Base-by-base conservation (phyloP, 2,113 vertebrate genomes). In the Lophura nycthemera region DNA sequence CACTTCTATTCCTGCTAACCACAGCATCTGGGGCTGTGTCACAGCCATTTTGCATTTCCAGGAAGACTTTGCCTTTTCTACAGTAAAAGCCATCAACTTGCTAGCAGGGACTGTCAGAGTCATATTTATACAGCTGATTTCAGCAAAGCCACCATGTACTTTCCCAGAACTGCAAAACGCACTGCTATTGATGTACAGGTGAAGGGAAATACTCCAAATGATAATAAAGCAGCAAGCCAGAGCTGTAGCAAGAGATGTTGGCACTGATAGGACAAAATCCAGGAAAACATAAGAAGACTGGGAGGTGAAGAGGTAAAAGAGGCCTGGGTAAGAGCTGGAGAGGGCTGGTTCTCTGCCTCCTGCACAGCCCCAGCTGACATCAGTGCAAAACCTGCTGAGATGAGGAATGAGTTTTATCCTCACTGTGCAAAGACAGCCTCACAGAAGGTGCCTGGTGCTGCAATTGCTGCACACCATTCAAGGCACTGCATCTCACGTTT, bases 21-120 rank as follows among this genome's bases (percentile, higher is more conserved):
- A 96, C 92, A 93, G 91, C 89, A 96, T 95, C 94, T 95, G 94
- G 94, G 95, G 91, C 91, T 96, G 93, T 96, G 86, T 96, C 91
- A 91, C 69, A 90, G 79, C 90, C 85, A 27, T 86, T 80, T 4
- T 90, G 94, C 88, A 79, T 92, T 97, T 97, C 92, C 91, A 94
- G 90, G 86, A 94, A 95, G 81, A 72, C 70, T 95, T 86, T 80
- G 86, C 73, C 90, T 92, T 95, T 93, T 91, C 95, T 94, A 24
- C 89, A 92, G 66, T 80, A 95, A 96, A 65, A 91, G 77, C 78
- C 83, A 88, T 93, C 89, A 72, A 18, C 91, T 77, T 54, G 50
- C 83, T 87, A 82, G 72, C 87, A 60, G 75, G 71, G 86, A 43
- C 81, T 1, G 6, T 48, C 65, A 75, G 61, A 63, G 84, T 29